Percentiles rank a stretch among this genome's conserved stretches.
These are phyloP conservation scores for Graptemys geographica DNA, from an alignment of 2,797 vertebrate species.

Conservation along the genomic window DNA sequence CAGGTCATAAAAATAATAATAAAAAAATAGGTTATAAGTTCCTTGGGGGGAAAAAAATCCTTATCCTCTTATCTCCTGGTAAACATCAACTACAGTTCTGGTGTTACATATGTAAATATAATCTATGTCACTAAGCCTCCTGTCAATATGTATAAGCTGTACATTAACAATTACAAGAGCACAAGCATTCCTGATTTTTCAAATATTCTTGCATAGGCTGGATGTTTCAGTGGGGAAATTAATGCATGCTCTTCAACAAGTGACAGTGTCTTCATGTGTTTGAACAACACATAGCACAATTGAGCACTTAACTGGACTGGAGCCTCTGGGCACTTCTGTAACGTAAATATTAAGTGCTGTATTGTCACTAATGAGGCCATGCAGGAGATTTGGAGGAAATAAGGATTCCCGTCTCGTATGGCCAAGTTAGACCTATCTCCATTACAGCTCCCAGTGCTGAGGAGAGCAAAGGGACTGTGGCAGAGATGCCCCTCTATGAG, in stretches of 20 bases:
- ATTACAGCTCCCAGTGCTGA: not conserved
- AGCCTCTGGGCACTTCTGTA: not conserved
- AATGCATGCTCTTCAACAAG: fast-evolving
- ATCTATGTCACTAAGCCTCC: not conserved
- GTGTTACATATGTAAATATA: not conserved
- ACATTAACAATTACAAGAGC: not conserved
- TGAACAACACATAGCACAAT: not conserved
- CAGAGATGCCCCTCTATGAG: not conserved
- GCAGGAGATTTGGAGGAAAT: not conserved
- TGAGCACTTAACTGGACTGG: not conserved
- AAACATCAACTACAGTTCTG: fast-evolving
- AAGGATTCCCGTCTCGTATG: not conserved
- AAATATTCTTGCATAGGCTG: not conserved
- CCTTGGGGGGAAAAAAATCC: fast-evolving
- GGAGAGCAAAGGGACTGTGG: not conserved
- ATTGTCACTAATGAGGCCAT: not conserved
- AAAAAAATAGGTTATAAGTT: not conserved
- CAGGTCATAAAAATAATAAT: not conserved
- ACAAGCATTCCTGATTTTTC: not conserved
- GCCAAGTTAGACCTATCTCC: not conserved
- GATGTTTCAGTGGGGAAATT: not conserved
- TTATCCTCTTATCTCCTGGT: fast-evolving
- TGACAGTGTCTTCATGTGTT: not conserved
- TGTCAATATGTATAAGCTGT: not conserved
- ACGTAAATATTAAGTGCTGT: not conserved